A percentile compares a stretch with the other conserved stretches of the same genome.
Evolutionary conservation across 2,888 invertebrate genomes (phyloP).

Genomic region (Athalia cordata): DNA sequence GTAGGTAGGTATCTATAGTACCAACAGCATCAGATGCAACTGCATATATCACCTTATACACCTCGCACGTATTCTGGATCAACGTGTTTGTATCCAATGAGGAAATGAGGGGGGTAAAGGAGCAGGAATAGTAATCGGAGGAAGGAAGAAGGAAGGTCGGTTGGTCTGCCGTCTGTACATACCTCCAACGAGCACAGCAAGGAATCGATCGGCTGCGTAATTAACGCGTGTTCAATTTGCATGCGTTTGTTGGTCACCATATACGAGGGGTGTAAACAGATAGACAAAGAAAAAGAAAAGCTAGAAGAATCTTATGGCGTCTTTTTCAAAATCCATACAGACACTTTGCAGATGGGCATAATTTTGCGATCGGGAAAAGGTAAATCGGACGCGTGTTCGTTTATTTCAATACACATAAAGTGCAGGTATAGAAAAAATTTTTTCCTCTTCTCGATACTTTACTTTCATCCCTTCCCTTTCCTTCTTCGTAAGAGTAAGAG

Average conservation of each 20-base stretch:
- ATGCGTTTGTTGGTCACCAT: conserved; percentile 29
- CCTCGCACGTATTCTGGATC: no score
- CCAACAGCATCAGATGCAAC: no score
- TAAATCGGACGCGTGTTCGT: background rate
- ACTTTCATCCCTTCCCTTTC: background rate
- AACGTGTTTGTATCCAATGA: no score
- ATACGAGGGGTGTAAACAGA: no score
- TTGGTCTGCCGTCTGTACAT: background rate
- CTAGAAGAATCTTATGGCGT: no score
- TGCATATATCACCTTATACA: no score
- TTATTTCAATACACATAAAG: no score
- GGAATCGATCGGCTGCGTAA: conserved; percentile 68
- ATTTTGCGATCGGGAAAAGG: background rate
- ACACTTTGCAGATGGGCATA: no score
- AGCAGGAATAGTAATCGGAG: background rate
- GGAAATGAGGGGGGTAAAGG: no score
- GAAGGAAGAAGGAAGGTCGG: background rate
- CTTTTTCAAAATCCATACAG: background rate
- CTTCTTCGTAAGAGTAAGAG: no score
- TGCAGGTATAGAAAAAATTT: background rate
- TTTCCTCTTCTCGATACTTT: background rate
- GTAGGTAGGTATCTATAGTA: no score
- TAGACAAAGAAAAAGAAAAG: no score
- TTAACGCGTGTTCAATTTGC: conserved; percentile 61
- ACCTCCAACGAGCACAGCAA: conserved; percentile 48